Evolutionary conservation across 2,113 vertebrate species (phyloP).

Genomic region (Paradoxurus hermaphroditus): DNA sequence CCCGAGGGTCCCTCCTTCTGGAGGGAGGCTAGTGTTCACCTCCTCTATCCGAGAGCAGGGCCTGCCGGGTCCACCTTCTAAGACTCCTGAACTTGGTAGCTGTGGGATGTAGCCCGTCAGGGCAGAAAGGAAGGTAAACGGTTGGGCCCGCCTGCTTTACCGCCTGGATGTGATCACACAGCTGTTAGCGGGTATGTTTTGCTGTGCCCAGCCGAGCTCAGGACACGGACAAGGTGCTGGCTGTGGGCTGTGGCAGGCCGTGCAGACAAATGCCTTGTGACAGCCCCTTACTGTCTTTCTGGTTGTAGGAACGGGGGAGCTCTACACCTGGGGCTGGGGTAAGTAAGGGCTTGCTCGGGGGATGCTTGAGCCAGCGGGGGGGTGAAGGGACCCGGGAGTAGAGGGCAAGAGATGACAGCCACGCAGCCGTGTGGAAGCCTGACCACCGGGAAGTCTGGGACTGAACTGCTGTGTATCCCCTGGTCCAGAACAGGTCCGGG

Average conservation of each 20-base stretch:
- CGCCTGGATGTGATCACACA: neutral
- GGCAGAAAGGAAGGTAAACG: neutral
- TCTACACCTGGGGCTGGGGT: conserved; percentile 99
- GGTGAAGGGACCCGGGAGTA: neutral
- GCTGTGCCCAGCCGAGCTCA: rapidly evolving
- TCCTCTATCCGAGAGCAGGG: rapidly evolving
- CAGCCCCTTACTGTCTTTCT: neutral
- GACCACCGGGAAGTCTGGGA: neutral
- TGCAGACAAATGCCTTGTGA: neutral
- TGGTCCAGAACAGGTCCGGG: neutral
- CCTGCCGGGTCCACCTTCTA: neutral
- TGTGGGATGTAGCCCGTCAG: rapidly evolving
- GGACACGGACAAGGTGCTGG: neutral
- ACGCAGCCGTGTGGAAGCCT: neutral
- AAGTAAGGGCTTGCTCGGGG: conserved; percentile 72
- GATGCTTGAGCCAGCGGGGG: neutral
- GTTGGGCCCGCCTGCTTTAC: neutral
- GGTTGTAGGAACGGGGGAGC: conserved; percentile 87
- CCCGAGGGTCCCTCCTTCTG: neutral
- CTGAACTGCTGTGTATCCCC: rapidly evolving
- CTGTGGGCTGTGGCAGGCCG: neutral
- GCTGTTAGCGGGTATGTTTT: neutral
- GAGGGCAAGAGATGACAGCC: neutral
- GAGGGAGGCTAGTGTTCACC: too few species aligned
- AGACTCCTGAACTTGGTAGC: neutral